phyloP scores from a whole-genome alignment of 2,888 invertebrate genomes.

The Hylaea fasciaria region DNA sequence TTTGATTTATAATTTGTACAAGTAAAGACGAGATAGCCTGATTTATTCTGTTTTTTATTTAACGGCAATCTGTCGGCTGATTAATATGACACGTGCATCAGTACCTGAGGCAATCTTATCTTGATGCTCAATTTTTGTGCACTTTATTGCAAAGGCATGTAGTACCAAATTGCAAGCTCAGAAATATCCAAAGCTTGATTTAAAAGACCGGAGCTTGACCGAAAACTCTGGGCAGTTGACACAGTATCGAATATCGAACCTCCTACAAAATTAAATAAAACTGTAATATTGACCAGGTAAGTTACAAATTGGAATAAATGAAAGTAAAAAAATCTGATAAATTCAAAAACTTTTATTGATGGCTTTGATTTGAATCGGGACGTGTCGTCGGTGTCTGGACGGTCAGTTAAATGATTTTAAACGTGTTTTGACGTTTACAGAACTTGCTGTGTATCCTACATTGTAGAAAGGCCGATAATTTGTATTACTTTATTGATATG shows the following conservation, averaged over 20 bases:
- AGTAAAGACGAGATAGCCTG: constrained; percentile 32
- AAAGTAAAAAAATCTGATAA: too few relatives aligned
- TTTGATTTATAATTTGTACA: constrained; percentile 15
- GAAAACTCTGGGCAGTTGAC: neutral
- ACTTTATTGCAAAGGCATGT: neutral
- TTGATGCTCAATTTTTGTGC: constrained; percentile 1
- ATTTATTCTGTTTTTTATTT: constrained; percentile 47
- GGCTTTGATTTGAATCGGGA: constrained; percentile 47
- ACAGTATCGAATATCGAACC: neutral
- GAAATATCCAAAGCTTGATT: neutral
- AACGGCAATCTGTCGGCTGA: constrained; percentile 54
- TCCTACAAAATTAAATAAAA: too few relatives aligned
- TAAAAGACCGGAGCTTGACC: neutral
- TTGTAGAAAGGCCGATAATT: too few relatives aligned
- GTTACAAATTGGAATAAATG: too few relatives aligned
- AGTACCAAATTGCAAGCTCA: constrained; percentile 7
- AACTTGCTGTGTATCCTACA: too few relatives aligned
- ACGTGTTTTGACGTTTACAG: too few relatives aligned
- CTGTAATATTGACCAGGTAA: too few relatives aligned
- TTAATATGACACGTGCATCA: constrained; percentile 50
- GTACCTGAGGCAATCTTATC: constrained; percentile 11
- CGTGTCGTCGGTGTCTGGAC: neutral
- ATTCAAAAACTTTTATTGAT: constrained; percentile 45
- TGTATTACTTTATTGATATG: too few relatives aligned
- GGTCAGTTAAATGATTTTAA: neutral